Base-by-base conservation (phyloP, 1,140 invertebrate species). In the Holcopasites calliopsidis region DNA sequence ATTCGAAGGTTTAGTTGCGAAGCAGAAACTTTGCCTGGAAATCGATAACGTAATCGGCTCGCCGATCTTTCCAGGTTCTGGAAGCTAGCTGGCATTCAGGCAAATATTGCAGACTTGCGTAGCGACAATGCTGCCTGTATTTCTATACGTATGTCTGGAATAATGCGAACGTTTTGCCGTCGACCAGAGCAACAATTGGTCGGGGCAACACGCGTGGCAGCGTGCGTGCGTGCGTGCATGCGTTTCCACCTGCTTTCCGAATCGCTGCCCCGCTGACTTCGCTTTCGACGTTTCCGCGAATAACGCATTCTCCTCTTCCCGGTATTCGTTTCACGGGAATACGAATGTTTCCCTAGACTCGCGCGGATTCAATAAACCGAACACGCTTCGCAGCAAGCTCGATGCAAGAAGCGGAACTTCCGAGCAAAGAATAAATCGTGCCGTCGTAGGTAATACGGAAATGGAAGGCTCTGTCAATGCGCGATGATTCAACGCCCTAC, bases 131-230 rank as follows among this genome's bases (percentile, higher is more conserved):
- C 4, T 31, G 60, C 66, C 31, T 40, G 77, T 65, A 79, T 79
- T 61, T 71, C n/a, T n/a, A n/a, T n/a, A n/a, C n/a, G 72, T 61
- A 55, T 61, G 58, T 52, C 52, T 44, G 40, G 66, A 75, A 66
- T 79, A 76, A 79, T 68, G 66, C 62, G 76, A 83, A 79, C 79
- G 76, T 69, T 70, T 73, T 50, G 44, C 73, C 38, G 64, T 52
- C 44, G 69, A 44, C 49, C 47, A n/a, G n/a, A 35, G 69, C 76
- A 80, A 86, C 84, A 77, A 82, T 84, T 74, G 86, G 57, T 68
- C 76, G 71, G 77, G 38, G 40, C 85, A 87, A 77, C 62, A 50
- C 80, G 82, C 84, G 83, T 86, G 70, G 83, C 84, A 35, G 23
- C 42, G 44, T 11, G 5, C n/a, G n/a, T n/a, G n/a, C n/a, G n/a